Base-by-base conservation (phyloP, 2,797 vertebrate species). In the Rhodeus uyekii region DNA sequence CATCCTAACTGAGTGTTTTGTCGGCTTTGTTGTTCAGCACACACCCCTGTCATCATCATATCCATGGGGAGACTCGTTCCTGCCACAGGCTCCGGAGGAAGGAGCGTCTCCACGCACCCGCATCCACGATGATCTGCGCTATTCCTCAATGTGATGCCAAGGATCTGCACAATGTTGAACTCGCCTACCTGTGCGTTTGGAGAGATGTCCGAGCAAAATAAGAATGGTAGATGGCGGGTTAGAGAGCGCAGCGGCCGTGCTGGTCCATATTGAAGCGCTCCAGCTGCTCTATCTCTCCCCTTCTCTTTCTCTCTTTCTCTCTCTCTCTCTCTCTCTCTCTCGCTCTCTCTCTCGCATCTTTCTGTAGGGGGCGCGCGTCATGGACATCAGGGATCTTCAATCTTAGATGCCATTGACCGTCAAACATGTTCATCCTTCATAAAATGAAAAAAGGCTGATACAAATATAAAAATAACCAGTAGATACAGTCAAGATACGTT, bases 171-270 rank as follows among this genome's bases (percentile, higher is more conserved):
- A 29, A 44, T n/a, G 27, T 63, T 34, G 78, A 60, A 19, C n/a
- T 53, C 36, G 58, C 92, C 85, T 92, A 95, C 94, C 94, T 94
- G 93, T 83, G 91, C 50, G 90, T 89, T 88, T 69, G 22, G 81
- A 87, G 90, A 86, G 86, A 86, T n/a, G 88, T 89, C 84, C 85
- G 68, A 88, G 83, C 81, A 83, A 80, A 77, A 73, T 68, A 79
- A 85, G 39, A 78, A 64, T n/a, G 69, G n/a, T 68, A 79, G 86
- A 77, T 71, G 83, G 76, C 87, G 86, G 86, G 73, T 90, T 87
- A 88, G 39, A 78, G 65, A 50, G 81, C 48, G 79, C 82, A 24
- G 78, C 60, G 71, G 78, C 53, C 64, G 77, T 34, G 83, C 58
- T 78, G 87, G 63, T 90, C 89, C 93, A 88, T 86, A 82, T 85